phyloP scores from a whole-genome alignment of 2,888 invertebrate species.

The Diaprepes abbreviatus region DNA sequence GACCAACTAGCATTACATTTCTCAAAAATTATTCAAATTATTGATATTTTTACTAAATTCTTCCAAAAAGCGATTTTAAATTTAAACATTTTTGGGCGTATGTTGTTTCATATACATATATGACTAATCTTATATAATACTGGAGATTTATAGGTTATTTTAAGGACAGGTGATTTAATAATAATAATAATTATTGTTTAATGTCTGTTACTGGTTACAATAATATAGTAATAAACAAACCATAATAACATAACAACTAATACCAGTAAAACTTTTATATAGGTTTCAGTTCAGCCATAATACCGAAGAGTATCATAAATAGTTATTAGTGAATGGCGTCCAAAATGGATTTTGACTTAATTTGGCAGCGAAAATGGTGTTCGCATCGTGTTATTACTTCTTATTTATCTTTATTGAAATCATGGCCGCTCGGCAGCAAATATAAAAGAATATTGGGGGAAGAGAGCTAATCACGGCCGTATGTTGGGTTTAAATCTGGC shows the following conservation, averaged over 20 bases:
- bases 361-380: conserved; percentile 46
- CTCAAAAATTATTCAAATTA: too few relatives aligned
- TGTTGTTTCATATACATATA: too few relatives aligned
- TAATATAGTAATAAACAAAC: too few relatives aligned
- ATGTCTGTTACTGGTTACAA: too few relatives aligned
- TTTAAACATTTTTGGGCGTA: too few relatives aligned
- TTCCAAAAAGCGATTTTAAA: too few relatives aligned
- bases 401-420: conserved; percentile 57
- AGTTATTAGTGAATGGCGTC: conserved; percentile 39
- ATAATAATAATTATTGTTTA: too few relatives aligned
- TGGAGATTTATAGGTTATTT: too few relatives aligned
- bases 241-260: not conserved
- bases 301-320: conserved; percentile 28
- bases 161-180: too few relatives aligned
- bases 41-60: too few relatives aligned
- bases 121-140: too few relatives aligned
- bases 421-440: conserved; percentile 47
- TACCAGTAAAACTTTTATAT: conserved; percentile 1
- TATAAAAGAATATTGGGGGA: conserved; percentile 43
- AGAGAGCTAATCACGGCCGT: conserved; percentile 34
- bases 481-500: conserved; percentile 37
- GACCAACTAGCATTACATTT: too few relatives aligned
- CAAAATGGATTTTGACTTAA: conserved; percentile 47
- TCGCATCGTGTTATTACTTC: conserved; percentile 55
- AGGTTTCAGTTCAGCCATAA: conserved; percentile 16